Conservation (phyloP, 2,113 vertebrate species). For the Mobula hypostoma region DNA sequence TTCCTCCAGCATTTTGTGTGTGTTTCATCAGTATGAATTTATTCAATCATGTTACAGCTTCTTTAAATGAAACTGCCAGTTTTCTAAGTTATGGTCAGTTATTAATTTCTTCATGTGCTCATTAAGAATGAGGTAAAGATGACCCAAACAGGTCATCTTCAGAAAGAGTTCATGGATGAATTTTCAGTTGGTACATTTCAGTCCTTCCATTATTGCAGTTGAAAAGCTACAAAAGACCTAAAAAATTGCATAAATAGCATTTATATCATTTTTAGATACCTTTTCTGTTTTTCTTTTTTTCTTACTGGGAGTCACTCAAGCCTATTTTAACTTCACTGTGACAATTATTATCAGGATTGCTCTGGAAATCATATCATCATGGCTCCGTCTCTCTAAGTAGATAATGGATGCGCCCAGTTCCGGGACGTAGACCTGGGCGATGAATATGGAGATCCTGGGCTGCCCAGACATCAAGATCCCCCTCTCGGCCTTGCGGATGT, state of each 20-base stretch:
- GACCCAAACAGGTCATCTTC: not conserved
- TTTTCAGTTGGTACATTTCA: not conserved
- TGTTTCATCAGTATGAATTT: not conserved
- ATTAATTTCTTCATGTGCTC: not conserved
- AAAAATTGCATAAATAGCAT: not conserved
- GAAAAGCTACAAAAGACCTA: not conserved
- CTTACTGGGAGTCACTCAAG: not conserved
- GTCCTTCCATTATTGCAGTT: not conserved
- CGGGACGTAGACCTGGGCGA: too few species aligned
- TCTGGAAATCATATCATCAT: not conserved
- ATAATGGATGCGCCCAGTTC: too few species aligned
- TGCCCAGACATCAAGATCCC: too few species aligned
- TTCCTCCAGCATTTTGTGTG: too few species aligned
- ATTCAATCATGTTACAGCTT: not conserved
- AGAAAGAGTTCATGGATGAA: not conserved
- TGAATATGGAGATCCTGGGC: too few species aligned
- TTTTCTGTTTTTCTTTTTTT: not conserved
- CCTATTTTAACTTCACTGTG: too few species aligned
- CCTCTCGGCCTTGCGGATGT: too few species aligned
- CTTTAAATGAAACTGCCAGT: not conserved
- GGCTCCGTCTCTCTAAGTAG: too few species aligned
- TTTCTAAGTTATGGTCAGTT: not conserved
- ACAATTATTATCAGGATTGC: not conserved
- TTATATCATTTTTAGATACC: not conserved
- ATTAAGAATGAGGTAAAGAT: not conserved